phyloP scores from a whole-genome alignment of 2,888 invertebrate species.

The Corythucha ciliata region DNA sequence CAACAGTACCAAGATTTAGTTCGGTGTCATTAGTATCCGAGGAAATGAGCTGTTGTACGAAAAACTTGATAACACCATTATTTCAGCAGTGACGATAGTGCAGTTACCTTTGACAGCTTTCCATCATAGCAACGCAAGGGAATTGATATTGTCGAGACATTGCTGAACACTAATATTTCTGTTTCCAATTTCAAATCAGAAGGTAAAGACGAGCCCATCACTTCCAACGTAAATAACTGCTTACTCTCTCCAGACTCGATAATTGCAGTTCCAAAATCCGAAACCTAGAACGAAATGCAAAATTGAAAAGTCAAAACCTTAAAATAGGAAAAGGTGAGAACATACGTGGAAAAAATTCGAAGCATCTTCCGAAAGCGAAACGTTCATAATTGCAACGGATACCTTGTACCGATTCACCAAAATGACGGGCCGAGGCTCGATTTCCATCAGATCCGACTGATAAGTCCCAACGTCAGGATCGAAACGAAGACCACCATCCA shows the following conservation, averaged over 20 bases:
- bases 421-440: slow-evolving; percentile 48
- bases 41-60: slow-evolving; percentile 24
- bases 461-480: slow-evolving; percentile 46
- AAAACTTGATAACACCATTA: neutral
- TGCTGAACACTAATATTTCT: slow-evolving; percentile 57
- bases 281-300: slow-evolving; percentile 44
- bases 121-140: slow-evolving; percentile 66
- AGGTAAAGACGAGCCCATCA: slow-evolving; percentile 45
- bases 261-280: slow-evolving; percentile 51
- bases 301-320: slow-evolving; percentile 14
- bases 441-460: slow-evolving; percentile 27
- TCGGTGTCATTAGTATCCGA: slow-evolving; percentile 29
- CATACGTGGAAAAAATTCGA: slow-evolving; percentile 53
- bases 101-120: slow-evolving; percentile 50
- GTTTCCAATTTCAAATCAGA: slow-evolving; percentile 52
- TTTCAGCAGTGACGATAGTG: neutral
- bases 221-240: slow-evolving; percentile 49
- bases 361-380: slow-evolving; percentile 54
- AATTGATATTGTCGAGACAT: slow-evolving; percentile 60
- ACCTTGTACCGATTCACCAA: slow-evolving; percentile 64
- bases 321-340: slow-evolving; percentile 7
- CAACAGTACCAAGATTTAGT: slow-evolving; percentile 57
- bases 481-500: slow-evolving; percentile 51
- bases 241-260: slow-evolving; percentile 51
- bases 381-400: slow-evolving; percentile 62